Percentiles rank a stretch among this genome's conserved stretches.
phyloP scores from a whole-genome alignment of 1,140 invertebrate species.

The Colletes gigas region DNA sequence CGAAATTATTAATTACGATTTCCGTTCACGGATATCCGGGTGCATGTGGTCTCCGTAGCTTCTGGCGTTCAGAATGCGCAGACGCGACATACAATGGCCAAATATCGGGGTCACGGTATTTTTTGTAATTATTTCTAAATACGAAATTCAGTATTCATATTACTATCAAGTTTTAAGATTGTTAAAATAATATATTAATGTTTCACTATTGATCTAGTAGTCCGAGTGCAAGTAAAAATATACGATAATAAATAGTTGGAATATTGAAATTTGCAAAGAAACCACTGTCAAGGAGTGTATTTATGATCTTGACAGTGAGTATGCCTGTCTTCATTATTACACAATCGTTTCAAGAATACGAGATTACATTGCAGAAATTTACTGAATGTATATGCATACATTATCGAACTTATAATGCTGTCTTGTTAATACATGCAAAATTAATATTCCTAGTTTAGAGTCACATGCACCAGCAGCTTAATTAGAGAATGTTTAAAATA shows the following conservation, averaged over 20 bases:
- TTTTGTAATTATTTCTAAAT: no score
- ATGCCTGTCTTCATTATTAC: background rate
- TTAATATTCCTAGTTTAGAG: background rate
- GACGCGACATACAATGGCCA: background rate
- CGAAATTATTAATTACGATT: constrained; percentile 64
- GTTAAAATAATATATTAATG: no score
- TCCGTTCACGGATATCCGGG: constrained; percentile 57
- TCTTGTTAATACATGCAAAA: background rate
- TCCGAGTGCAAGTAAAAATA: no score
- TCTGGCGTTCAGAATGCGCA: constrained; percentile 7
- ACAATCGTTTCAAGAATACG: background rate
- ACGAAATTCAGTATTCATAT: no score
- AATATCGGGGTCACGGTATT: constrained; percentile 1
- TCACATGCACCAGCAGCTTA: background rate
- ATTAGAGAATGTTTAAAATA: background rate
- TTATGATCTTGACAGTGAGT: no score
- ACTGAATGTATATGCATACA: background rate
- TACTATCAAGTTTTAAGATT: no score
- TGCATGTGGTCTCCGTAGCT: constrained; percentile 55
- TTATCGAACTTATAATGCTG: background rate
- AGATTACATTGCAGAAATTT: background rate
- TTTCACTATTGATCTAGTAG: no score
- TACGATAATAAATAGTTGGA: no score
- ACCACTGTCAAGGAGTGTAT: no score
- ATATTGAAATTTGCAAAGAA: no score